These are phyloP conservation scores for Mizuhopecten yessoensis DNA, from an alignment of 1,140 invertebrate genomes.

Conservation along the genomic window DNA sequence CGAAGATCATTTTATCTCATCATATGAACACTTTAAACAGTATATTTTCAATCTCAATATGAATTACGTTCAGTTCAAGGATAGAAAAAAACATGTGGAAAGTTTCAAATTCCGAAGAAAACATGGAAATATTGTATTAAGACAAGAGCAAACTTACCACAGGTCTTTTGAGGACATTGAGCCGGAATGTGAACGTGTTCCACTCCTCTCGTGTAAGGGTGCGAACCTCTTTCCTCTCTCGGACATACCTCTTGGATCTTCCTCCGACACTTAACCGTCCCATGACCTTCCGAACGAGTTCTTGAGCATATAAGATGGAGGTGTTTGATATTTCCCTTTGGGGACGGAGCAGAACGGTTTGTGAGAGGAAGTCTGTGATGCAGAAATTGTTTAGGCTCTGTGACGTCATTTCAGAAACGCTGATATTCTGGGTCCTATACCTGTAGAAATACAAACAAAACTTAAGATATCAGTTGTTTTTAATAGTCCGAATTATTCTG, in stretches of 20 bases:
- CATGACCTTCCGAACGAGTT: neutral
- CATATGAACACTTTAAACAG: too few species aligned
- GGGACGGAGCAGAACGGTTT: neutral
- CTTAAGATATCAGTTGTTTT: too few species aligned
- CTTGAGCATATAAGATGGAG: neutral
- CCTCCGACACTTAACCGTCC: neutral
- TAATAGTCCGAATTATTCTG: too few species aligned
- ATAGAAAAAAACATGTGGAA: too few species aligned
- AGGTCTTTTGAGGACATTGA: neutral
- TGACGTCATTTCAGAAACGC: constrained; percentile 9
- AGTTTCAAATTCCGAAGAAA: too few species aligned
- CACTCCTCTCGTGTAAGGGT: neutral
- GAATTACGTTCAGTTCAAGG: too few species aligned
- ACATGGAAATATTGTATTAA: too few species aligned
- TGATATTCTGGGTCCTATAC: constrained; percentile 12
- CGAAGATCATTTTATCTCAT: too few species aligned
- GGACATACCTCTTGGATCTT: neutral
- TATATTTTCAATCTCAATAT: too few species aligned
- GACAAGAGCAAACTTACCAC: neutral
- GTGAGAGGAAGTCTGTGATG: neutral
- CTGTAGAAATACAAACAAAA: neutral
- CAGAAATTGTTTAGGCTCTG: constrained; percentile 28
- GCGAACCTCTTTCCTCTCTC: neutral
- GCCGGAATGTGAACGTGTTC: neutral
- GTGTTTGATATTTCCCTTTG: constrained; percentile 38